Conservation (phyloP, 1,140 invertebrate genomes). For the Psix sp. region DNA sequence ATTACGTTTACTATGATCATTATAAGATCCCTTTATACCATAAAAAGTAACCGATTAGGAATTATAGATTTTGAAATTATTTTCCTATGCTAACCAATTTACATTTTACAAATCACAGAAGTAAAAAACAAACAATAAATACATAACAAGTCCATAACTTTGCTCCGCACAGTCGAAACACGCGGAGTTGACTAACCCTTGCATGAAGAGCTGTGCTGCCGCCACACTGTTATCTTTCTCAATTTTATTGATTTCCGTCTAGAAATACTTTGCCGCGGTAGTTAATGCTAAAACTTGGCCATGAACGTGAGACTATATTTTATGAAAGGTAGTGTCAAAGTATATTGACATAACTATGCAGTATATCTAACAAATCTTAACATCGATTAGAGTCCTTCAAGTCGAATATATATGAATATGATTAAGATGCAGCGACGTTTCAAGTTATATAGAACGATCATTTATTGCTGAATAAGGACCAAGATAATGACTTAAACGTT, state of each 20-base stretch:
- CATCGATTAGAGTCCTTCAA: slow-evolving; percentile 5
- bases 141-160: slow-evolving; percentile 2
- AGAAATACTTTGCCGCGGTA: slow-evolving; percentile 35
- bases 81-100: not conserved
- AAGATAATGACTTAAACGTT: too few species aligned
- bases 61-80: not conserved
- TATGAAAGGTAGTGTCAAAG: not conserved
- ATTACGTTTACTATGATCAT: too few species aligned
- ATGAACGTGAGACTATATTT: slow-evolving; percentile 31
- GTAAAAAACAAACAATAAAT: slow-evolving; percentile 14
- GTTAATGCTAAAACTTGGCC: slow-evolving; percentile 38
- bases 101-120: not conserved
- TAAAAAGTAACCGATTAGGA: not conserved
- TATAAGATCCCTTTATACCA: too few species aligned
- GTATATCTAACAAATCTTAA: slow-evolving; percentile 6
- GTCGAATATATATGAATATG: too few species aligned
- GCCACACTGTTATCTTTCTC: slow-evolving; percentile 29
- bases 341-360: slow-evolving; percentile 9
- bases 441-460: too few species aligned
- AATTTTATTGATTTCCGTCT: slow-evolving; percentile 49
- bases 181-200: slow-evolving; percentile 52
- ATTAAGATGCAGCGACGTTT: too few species aligned
- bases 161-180: slow-evolving; percentile 26
- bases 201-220: slow-evolving; percentile 35
- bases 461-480: too few species aligned